phyloP scores from a whole-genome alignment of 2,797 vertebrate species.

The Bothrops alternatus region DNA sequence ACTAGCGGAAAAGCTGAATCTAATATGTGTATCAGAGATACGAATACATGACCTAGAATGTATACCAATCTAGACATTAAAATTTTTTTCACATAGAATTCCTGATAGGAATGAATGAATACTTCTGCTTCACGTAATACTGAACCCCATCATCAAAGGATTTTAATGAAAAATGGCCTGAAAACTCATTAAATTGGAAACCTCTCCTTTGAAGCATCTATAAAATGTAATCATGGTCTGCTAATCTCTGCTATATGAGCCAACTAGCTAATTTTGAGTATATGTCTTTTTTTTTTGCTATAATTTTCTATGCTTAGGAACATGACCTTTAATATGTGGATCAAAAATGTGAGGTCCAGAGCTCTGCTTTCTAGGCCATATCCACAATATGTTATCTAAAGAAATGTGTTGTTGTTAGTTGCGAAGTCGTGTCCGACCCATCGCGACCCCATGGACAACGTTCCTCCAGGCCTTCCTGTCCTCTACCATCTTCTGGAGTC shows the following conservation, averaged over 20 bases:
- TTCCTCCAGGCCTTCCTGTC: too few species aligned
- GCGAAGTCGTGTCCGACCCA: too few species aligned
- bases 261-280: not conserved
- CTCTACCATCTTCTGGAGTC: too few species aligned
- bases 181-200: not conserved
- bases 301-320: slow-evolving; percentile 23
- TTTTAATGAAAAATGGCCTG: not conserved
- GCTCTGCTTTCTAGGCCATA: not conserved
- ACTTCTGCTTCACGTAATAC: not conserved
- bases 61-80: not conserved
- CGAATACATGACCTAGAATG: not conserved
- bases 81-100: not conserved
- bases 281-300: not conserved
- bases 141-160: not conserved
- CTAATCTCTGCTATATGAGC: not conserved
- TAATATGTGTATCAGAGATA: slow-evolving; percentile 7
- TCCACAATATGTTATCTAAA: slow-evolving; percentile 8
- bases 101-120: not conserved
- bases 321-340: not conserved
- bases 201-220: not conserved
- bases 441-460: too few species aligned
- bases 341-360: not conserved
- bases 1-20: not conserved
- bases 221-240: not conserved
- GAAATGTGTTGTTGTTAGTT: not conserved